Percentiles rank a stretch among this genome's conserved stretches.
Conservation (phyloP, 1,140 invertebrate species). For the Bicyclus anynana region DNA sequence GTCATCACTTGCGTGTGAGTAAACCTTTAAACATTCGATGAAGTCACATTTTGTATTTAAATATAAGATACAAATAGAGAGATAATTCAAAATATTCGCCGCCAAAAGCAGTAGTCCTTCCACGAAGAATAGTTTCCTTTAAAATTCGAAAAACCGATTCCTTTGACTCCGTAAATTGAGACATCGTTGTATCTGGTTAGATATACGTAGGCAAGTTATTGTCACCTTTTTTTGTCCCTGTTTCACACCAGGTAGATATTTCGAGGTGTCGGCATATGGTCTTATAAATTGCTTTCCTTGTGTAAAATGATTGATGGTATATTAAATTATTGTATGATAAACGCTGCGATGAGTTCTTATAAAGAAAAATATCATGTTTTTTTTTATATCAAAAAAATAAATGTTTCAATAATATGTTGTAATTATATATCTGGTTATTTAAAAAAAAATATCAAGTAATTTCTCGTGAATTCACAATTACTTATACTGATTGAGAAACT, state of each 20-base stretch:
- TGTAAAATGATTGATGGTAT: constrained; percentile 57
- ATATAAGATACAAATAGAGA: constrained; percentile 8
- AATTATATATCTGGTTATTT: too few species aligned
- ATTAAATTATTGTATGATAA: constrained; percentile 51
- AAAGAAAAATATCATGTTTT: constrained; percentile 10
- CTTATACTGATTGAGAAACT: too few species aligned
- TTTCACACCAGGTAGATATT: constrained; percentile 49
- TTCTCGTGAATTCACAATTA: too few species aligned
- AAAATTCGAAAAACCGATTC: constrained; percentile 34
- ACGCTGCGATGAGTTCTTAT: constrained; percentile 37
- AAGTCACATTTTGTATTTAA: not conserved
- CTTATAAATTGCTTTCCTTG: constrained; percentile 47
- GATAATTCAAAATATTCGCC: constrained; percentile 14
- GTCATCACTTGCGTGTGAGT: not conserved
- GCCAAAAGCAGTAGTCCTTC: constrained; percentile 27
- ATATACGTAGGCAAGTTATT: constrained; percentile 50
- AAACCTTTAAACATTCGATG: not conserved
- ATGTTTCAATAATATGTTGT: too few species aligned
- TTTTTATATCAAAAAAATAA: too few species aligned
- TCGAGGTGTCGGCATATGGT: constrained; percentile 41
- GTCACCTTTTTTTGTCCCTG: constrained; percentile 56
- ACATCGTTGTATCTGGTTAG: constrained; percentile 43
- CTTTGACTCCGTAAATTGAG: constrained; percentile 58
- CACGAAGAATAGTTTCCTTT: constrained; percentile 51
- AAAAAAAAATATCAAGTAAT: too few species aligned